Conservation (phyloP, 2,797 vertebrate species). For the Mallotus villosus region DNA sequence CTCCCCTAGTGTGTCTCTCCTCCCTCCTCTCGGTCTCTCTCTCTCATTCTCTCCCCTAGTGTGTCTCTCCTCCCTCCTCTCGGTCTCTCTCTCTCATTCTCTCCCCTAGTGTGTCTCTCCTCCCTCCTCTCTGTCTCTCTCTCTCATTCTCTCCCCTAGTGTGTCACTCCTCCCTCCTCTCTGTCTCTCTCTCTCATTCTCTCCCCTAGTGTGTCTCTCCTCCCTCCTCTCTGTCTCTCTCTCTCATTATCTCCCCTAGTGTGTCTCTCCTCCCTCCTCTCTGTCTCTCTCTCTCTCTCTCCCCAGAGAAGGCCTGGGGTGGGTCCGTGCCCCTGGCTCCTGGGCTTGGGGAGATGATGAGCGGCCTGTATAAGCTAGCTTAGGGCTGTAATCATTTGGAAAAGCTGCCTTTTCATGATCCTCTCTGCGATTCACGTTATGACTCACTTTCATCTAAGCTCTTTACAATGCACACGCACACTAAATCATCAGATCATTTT, state of each 20-base stretch:
- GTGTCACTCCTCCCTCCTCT: slow-evolving; percentile 31
- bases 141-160: not conserved
- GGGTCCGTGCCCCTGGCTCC: not conserved
- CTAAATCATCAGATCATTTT: slow-evolving; percentile 15
- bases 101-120: not conserved
- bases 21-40: slow-evolving; percentile 33
- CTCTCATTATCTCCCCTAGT: slow-evolving; percentile 17
- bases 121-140: slow-evolving; percentile 34
- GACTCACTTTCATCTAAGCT: slow-evolving; percentile 58
- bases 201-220: not conserved
- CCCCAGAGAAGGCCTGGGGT: not conserved
- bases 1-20: not conserved
- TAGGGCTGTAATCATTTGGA: slow-evolving; percentile 43
- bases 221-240: slow-evolving; percentile 34
- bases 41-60: not conserved
- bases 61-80: slow-evolving; percentile 31
- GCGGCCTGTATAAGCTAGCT: slow-evolving; percentile 14
- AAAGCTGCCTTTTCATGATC: slow-evolving; percentile 40
- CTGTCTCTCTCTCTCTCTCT: not conserved
- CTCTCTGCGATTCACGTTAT: slow-evolving; percentile 43
- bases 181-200: not conserved
- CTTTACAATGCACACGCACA: slow-evolving; percentile 50
- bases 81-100: not conserved
- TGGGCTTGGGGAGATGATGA: not conserved
- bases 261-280: slow-evolving; percentile 31